Percentiles rank a stretch among this genome's conserved stretches.
Evolutionary conservation across 2,888 invertebrate genomes (phyloP).

Genomic region (Cyclophora punctaria): DNA sequence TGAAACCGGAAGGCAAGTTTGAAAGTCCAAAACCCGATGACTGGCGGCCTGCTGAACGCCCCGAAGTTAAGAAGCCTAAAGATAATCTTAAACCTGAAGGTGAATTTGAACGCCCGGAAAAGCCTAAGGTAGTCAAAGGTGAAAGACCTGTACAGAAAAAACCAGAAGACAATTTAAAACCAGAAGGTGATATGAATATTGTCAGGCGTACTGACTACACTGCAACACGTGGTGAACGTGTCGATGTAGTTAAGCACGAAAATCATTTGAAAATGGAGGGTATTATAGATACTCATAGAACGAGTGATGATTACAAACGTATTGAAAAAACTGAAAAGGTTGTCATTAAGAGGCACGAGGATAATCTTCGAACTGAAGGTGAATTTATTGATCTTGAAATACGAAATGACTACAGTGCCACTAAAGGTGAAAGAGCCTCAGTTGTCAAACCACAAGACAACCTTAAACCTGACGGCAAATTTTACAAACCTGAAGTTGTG

Average conservation of each 20-base stretch:
- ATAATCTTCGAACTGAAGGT: conserved; percentile 75
- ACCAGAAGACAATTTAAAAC: conserved; percentile 76
- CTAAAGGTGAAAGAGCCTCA: conserved; percentile 76
- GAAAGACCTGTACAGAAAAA: conserved; percentile 57
- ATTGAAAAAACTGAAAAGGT: conserved; percentile 71
- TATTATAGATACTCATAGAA: conserved; percentile 66
- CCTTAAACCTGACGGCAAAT: conserved; percentile 74
- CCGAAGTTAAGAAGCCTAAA: conserved; percentile 49
- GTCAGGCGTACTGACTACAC: conserved; percentile 58
- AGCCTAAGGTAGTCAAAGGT: conserved; percentile 32
- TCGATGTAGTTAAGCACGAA: conserved; percentile 76
- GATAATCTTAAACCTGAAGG: conserved; percentile 64
- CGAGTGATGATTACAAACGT: conserved; percentile 73
- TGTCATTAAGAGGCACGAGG: conserved; percentile 71
- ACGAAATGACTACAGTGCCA: conserved; percentile 70
- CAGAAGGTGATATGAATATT: conserved; percentile 75
- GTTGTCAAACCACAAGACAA: conserved; percentile 79
- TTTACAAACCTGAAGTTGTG: conserved; percentile 68
- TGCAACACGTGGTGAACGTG: conserved; percentile 75
- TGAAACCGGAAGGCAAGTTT: conserved; percentile 68
- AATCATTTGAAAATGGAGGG: conserved; percentile 83
- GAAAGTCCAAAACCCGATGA: conserved; percentile 33
- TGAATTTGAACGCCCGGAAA: conserved; percentile 42
- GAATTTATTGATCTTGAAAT: conserved; percentile 67
- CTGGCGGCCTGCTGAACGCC: conserved; percentile 60